Conservation (phyloP, 2,888 invertebrate species). For the Dasysyrphus albostriatus region DNA sequence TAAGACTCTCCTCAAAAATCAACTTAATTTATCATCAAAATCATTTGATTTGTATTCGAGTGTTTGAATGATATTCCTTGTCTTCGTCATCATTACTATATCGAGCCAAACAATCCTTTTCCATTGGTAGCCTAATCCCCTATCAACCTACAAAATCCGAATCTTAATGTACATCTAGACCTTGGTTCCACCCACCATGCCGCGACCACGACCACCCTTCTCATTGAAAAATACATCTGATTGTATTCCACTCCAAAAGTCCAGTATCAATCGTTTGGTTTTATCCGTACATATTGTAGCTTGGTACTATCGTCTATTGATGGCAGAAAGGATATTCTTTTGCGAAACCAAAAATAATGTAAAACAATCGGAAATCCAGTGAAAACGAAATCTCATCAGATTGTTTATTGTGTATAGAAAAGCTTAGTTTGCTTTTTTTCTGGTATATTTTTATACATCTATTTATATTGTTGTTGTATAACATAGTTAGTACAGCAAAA, state of each 20-base stretch:
- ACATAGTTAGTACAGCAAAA: conserved; percentile 1
- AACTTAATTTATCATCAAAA: conserved; percentile 38
- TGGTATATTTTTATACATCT: not conserved
- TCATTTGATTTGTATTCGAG: conserved; percentile 37
- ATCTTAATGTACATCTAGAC: conserved; percentile 12
- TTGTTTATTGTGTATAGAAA: conserved; percentile 55
- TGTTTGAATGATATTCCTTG: conserved; percentile 36
- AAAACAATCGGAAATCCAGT: conserved; percentile 64
- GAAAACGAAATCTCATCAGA: conserved; percentile 66
- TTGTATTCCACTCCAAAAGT: conserved; percentile 21
- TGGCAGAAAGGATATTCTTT: not conserved
- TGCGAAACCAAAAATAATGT: conserved; percentile 58
- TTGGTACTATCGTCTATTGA: not conserved
- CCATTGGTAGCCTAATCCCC: conserved; percentile 61
- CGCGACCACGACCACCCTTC: not conserved
- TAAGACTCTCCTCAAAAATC: conserved; percentile 13
- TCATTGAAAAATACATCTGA: conserved; percentile 10
- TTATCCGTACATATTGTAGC: not conserved
- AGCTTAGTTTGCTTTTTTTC: conserved; percentile 38
- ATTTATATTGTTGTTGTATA: not conserved
- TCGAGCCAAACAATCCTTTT: conserved; percentile 53
- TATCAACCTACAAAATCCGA: conserved; percentile 54
- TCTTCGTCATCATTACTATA: conserved; percentile 47
- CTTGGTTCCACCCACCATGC: not conserved
- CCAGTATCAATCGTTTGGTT: conserved; percentile 2